phyloP scores from a whole-genome alignment of 1,140 invertebrate species.

The Zaprionus gabonicus region DNA sequence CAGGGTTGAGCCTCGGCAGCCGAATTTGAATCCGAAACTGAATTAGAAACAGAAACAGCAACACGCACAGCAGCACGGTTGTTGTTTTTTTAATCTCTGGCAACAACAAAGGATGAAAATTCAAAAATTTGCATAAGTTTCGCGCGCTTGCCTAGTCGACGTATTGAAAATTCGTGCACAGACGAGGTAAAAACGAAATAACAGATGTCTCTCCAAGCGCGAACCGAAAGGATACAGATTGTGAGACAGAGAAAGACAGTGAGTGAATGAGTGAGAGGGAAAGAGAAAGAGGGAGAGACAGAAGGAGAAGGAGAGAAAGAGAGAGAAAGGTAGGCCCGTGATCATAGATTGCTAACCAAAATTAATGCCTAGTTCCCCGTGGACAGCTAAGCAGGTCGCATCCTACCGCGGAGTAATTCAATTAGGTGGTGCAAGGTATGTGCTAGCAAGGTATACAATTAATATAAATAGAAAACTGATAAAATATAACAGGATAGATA shows the following conservation, averaged over 20 bases:
- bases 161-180: conserved; percentile 35
- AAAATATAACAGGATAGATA: background rate
- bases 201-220: conserved; percentile 30
- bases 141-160: conserved; percentile 55
- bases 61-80: conserved; percentile 31
- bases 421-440: background rate
- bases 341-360: background rate
- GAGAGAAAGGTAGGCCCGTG: background rate
- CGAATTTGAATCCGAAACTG: conserved; percentile 4
- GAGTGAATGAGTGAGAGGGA: background rate
- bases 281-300: background rate
- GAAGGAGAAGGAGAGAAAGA: too few relatives aligned
- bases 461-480: background rate
- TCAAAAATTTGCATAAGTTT: conserved; percentile 71
- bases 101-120: conserved; percentile 44
- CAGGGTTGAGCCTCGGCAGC: conserved; percentile 50
- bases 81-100: conserved; percentile 42
- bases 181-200: conserved; percentile 26
- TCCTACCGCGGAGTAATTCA: background rate
- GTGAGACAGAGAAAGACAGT: background rate
- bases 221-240: background rate
- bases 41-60: conserved; percentile 48
- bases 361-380: conserved; percentile 14
- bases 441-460: background rate
- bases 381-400: conserved; percentile 19